Conservation (phyloP, 2,888 invertebrate species). For the Hyles lineata region DNA sequence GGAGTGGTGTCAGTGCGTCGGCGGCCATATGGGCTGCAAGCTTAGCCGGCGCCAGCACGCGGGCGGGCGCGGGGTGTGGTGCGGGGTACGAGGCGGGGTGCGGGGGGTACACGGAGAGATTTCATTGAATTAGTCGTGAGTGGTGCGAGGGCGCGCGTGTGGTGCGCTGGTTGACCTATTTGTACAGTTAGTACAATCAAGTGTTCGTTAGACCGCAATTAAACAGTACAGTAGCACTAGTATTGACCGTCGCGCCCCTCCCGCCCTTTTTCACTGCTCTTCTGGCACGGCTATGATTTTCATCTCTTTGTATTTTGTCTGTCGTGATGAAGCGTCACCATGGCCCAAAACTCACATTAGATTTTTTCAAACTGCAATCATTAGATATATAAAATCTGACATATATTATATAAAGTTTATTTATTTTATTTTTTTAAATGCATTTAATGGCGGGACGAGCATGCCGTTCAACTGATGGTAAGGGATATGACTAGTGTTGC, state of each 20-base stretch:
- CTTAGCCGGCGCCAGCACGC: neutral
- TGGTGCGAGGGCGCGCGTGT: neutral
- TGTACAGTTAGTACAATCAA: neutral
- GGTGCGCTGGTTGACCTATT: neutral
- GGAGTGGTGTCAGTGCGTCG: neutral
- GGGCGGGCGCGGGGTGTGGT: neutral
- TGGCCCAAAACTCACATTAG: too few relatives aligned
- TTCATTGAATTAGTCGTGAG: constrained; percentile 6
- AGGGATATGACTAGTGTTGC: too few relatives aligned
- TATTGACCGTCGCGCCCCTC: neutral
- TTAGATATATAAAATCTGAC: too few relatives aligned
- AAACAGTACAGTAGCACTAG: neutral
- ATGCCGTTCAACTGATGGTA: too few relatives aligned
- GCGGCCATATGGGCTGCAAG: neutral
- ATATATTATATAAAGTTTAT: too few relatives aligned
- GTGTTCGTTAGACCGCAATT: neutral
- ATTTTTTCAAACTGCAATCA: too few relatives aligned
- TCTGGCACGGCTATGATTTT: neutral
- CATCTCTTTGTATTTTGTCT: too few relatives aligned
- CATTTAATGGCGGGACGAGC: too few relatives aligned
- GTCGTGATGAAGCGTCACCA: too few relatives aligned
- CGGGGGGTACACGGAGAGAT: neutral
- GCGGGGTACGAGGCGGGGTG: too few relatives aligned
- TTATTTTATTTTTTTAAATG: too few relatives aligned
- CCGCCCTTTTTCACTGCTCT: neutral